Percentiles rank a stretch among this genome's conserved stretches.
Evolutionary conservation across 2,113 vertebrate genomes (phyloP).

Genomic region (Clupea harengus): DNA sequence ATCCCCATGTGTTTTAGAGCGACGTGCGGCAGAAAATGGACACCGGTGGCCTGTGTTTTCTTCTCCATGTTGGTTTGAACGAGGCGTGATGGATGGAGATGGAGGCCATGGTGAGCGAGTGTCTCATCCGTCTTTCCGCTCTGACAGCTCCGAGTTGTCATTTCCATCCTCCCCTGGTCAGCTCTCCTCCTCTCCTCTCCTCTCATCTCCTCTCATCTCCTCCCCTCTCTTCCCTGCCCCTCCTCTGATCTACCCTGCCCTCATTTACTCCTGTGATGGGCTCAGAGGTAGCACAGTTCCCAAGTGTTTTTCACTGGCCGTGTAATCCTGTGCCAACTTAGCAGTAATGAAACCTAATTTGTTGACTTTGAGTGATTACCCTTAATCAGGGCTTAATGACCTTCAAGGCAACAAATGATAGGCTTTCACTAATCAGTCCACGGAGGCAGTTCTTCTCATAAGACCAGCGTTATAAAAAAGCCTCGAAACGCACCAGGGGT

Average conservation of each 20-base stretch:
- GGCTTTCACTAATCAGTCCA: conserved; percentile 10
- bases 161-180: conserved; percentile 14
- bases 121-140: conserved; percentile 52
- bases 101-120: conserved; percentile 17
- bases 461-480: neutral
- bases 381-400: conserved; percentile 41
- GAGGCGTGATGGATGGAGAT: neutral
- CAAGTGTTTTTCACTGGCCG: conserved; percentile 2
- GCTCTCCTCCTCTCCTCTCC: conserved; percentile 35
- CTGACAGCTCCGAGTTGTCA: conserved; percentile 52
- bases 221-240: neutral
- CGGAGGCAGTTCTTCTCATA: neutral
- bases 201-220: neutral
- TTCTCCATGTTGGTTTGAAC: conserved; percentile 51
- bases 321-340: conserved; percentile 27
- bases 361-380: conserved; percentile 43
- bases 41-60: conserved; percentile 51
- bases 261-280: conserved; percentile 1
- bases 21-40: conserved; percentile 51
- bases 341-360: conserved; percentile 40
- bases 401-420: conserved; percentile 25
- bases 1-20: conserved; percentile 55
- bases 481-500: too few species aligned
- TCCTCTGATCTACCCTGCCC: neutral
- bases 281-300: conserved; percentile 22